A percentile compares a stretch with the other conserved stretches of the same genome.
These are phyloP conservation scores for Telmatherina bonti DNA, from an alignment of 2,797 vertebrate species.

Conservation along the genomic window DNA sequence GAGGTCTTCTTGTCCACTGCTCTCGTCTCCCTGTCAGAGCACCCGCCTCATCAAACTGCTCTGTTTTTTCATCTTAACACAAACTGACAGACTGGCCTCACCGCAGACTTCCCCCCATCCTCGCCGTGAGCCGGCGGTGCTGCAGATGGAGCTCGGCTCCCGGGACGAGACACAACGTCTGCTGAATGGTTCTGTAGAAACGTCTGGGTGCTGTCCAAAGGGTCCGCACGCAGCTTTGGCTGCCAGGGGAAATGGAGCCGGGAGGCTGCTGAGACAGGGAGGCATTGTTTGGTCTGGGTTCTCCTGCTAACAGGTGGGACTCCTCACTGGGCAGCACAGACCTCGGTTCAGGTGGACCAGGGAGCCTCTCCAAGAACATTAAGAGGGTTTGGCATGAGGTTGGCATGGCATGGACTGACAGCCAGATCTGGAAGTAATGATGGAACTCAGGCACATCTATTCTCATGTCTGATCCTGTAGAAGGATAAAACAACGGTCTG, in stretches of 20 bases:
- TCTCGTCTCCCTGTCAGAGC: not conserved
- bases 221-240: not conserved
- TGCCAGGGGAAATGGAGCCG: slow-evolving; percentile 41
- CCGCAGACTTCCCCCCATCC: not conserved
- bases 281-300: slow-evolving; percentile 43
- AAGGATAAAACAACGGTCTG: not conserved
- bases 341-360: slow-evolving; percentile 43
- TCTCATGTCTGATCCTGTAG: not conserved
- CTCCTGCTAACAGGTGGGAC: slow-evolving; percentile 58
- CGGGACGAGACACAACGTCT: slow-evolving; percentile 4
- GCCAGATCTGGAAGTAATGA: not conserved
- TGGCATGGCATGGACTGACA: not conserved
- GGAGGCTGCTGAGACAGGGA: slow-evolving; percentile 61
- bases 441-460: not conserved
- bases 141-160: slow-evolving; percentile 1
- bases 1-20: slow-evolving; percentile 1
- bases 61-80: slow-evolving; percentile 24
- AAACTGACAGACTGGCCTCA: slow-evolving; percentile 33
- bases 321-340: slow-evolving; percentile 53
- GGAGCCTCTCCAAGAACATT: slow-evolving; percentile 58
- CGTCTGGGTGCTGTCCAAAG: slow-evolving; percentile 37
- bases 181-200: slow-evolving; percentile 16
- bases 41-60: slow-evolving; percentile 39
- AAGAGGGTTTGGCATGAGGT: slow-evolving; percentile 33
- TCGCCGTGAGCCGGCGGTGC: not conserved